These are phyloP conservation scores for Erebia palarica DNA, from an alignment of 2,888 invertebrate genomes.

Conservation along the genomic window DNA sequence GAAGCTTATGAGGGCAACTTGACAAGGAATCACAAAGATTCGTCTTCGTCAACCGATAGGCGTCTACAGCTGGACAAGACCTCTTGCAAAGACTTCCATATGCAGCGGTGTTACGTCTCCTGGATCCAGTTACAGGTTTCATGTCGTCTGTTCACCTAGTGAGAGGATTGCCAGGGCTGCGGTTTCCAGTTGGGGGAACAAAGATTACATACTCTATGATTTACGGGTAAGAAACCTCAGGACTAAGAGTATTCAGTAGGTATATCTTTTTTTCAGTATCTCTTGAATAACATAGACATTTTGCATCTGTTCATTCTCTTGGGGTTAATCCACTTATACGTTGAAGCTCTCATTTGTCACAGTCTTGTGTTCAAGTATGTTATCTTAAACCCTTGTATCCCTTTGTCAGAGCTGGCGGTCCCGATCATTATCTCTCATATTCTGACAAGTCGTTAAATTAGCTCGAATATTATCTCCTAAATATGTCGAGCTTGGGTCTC, in stretches of 20 bases:
- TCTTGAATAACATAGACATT: background rate
- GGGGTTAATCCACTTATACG: background rate
- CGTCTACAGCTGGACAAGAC: too few relatives aligned
- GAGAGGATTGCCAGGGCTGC: too few relatives aligned
- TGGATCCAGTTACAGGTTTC: too few relatives aligned
- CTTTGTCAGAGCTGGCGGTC: background rate
- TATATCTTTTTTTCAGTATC: background rate
- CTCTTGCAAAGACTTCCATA: too few relatives aligned
- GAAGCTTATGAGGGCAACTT: too few relatives aligned
- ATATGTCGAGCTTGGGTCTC: background rate
- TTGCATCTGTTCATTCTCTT: conserved; percentile 4
- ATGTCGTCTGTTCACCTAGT: too few relatives aligned
- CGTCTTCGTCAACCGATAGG: too few relatives aligned
- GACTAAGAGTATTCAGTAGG: background rate
- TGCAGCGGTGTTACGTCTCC: too few relatives aligned
- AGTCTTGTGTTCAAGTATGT: background rate
- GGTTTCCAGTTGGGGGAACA: too few relatives aligned
- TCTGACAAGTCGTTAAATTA: conserved; percentile 8
- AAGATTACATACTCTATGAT: too few relatives aligned
- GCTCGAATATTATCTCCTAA: background rate
- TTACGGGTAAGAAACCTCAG: background rate
- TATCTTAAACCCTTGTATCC: background rate
- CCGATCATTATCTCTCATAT: conserved; percentile 7
- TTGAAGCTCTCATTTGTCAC: background rate
- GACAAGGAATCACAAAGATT: too few relatives aligned